Evolutionary conservation across 2,888 invertebrate species (phyloP), one percentile per base, ranked within the genome.

Genomic region (Gortyna flavago): DNA sequence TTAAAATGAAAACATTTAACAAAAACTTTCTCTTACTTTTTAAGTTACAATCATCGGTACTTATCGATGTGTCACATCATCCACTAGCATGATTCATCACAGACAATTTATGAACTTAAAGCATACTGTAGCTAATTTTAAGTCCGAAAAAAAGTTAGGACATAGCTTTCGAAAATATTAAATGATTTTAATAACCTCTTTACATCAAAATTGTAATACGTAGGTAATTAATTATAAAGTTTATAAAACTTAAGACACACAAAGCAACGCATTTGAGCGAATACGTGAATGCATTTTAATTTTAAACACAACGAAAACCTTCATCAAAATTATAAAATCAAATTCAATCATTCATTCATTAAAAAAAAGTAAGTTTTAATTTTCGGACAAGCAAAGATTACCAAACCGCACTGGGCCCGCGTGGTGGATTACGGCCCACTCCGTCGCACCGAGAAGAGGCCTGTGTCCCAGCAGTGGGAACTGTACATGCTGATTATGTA

Each of bases 1-100:
- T 85, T 87, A 86, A 89, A 88, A 87, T 90, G 89, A 88, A 89
- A 87, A 87, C 83, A 81, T 85, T 81, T 87, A 90, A 90, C 89
- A 89, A 90, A 90, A 87, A 71, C 83, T 87, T 90, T 87, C 85
- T 88, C 89, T 90, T 88, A 89, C 84, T 87, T 88, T 85, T 85
- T 83, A 90, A 89, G 86, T 86, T 88, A 89, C 81, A 89, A 87
- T 82, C 74, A 87, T 81, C 74, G 79, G 81, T 80, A 81, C 29
- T 2, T 66, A 81, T 75, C 44, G 83, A 83, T 82, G 83, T 83
- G 81, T 77, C 59, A 85, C 87, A 88, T 81, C 76, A 77, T 25
- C 25, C 25, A 54, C 11, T 54, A 69, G 78, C 54, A 80, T 81
- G 87, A 84, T 85, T 81, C 80, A 90, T 88, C 89, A 90, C 90